These are phyloP conservation scores for Heliconius himera DNA, from an alignment of 1,140 invertebrate genomes.

Conservation along the genomic window DNA sequence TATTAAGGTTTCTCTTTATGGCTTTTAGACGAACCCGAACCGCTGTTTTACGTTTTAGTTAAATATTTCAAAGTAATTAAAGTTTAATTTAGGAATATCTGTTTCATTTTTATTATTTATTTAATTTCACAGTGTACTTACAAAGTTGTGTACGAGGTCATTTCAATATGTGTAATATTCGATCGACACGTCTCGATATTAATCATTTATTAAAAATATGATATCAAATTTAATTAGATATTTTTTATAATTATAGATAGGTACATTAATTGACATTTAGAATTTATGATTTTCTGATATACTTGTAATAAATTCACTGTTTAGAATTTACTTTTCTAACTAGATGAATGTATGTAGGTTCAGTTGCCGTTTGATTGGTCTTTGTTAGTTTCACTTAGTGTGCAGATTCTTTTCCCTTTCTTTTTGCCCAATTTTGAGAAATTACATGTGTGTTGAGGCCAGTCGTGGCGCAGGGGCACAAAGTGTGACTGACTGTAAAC, in stretches of 20 bases:
- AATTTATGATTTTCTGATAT: too few species aligned
- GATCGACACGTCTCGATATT: background rate
- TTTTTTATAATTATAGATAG: background rate
- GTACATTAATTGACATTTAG: too few species aligned
- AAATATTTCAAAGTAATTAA: background rate
- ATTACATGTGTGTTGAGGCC: too few species aligned
- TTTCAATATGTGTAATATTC: background rate
- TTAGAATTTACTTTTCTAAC: too few species aligned
- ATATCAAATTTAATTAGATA: background rate
- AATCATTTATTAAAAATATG: background rate
- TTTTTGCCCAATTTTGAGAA: too few species aligned
- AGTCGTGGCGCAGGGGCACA: too few species aligned
- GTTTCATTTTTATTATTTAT: background rate
- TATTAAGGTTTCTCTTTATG: slow-evolving; percentile 14
- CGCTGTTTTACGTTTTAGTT: background rate
- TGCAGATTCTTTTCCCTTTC: too few species aligned
- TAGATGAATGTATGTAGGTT: too few species aligned
- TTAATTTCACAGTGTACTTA: background rate
- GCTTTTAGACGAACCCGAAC: background rate
- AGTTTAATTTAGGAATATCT: background rate
- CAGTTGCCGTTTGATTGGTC: too few species aligned
- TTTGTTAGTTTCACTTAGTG: too few species aligned
- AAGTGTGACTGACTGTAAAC: too few species aligned
- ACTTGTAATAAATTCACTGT: too few species aligned
- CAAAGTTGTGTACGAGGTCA: background rate